Evolutionary conservation across 2,888 invertebrate genomes (phyloP), one percentile per base, ranked within the genome.

Genomic region (Enchytraeus crypticus): DNA sequence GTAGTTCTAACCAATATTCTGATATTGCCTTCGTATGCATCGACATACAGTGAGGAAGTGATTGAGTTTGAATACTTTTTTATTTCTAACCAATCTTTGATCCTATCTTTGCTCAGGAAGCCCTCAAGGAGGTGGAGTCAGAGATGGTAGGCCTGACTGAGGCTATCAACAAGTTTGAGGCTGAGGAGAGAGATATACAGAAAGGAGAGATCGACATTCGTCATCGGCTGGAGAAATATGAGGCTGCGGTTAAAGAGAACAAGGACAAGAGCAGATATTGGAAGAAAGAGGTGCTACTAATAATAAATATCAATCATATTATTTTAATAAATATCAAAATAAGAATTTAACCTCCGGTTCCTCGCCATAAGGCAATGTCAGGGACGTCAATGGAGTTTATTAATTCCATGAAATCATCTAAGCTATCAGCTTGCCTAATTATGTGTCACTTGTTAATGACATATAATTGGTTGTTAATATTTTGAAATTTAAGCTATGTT

Each of bases 151-250:
- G 70, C 29, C 65, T 74, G 23, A 71, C 72, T 45, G 67, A 66
- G 34, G 69, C 43, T 5, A 26, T 77, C 43, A 65, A 71, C 38
- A 70, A 70, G 45, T 66, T 75, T 38, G 76, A 74, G 54, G 71
- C 72, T 33, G 69, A 73, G 45, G 74, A 74, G 64, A 73, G 71
- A 0, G 89, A 91, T 65, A 77, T 96, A 2, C 87, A 87, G 67
- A 82, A 85, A 60, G 85, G 87, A 71, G 84, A 88, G 51, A 81
- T 92, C 0, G 89, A 90, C 71, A 82, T 89, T 0, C 87, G 88
- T 63, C 86, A 88, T 67, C 85, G 86, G 49, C 74, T 89, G 0
- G 85, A 83, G 62, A 77, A 76, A 59, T 73, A 68, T 56, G 76
- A 77, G 47, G 69, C 67, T 27, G 68, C 74, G 32, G 71, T 80